Base-by-base conservation (phyloP, 2,888 invertebrate genomes). In the Drosophila koepferae region DNA sequence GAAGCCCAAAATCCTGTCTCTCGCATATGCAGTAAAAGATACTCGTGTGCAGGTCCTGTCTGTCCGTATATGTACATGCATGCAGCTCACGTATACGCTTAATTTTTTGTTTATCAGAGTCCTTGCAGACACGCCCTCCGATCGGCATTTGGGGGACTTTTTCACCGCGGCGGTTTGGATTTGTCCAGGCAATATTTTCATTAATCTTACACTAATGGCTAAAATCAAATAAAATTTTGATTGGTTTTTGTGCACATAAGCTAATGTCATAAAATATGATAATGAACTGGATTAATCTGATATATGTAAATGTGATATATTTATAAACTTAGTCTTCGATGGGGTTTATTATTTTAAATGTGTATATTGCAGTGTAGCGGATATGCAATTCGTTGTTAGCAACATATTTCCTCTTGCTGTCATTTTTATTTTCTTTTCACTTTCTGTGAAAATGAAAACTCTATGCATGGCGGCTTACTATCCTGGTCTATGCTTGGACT, bases 81-180 rank as follows among this genome's bases (percentile, higher is more conserved):
- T 85, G 86, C 88, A 81, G 51, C 77, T 74, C 86, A 87, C 90
- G 86, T 87, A 74, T 82, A 76, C 81, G 90, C 76, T 88, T 89
- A 85, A 88, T 89, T 87, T 87, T 89, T 86, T 86, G 88, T 89
- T 87, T 86, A 80, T 88, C 74, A 74, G 84, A 59, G 23, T 28
- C 82, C 70, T 54, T 63, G 61, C 72, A 49, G n/a, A 18, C 55
- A 59, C 66, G 20, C 53, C 51, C 72, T 23, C 67, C 44, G 41
- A 59, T 60, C 65, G 38, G 46, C 86, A 80, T 81, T 81, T 66
- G 80, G 68, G 68, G 71, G 55, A 54, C 56, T 54, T 48, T 60
- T 67, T 76, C 4, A 31, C 56, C 46, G 18, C 6, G 46, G 16
- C 28, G 20, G 5, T 34, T 55, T 53, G 36, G 44, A 44, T 46